A percentile compares a stretch with the other conserved stretches of the same genome.
Evolutionary conservation across 2,113 vertebrate species (phyloP).

Genomic region (Diphyllodes magnificus): DNA sequence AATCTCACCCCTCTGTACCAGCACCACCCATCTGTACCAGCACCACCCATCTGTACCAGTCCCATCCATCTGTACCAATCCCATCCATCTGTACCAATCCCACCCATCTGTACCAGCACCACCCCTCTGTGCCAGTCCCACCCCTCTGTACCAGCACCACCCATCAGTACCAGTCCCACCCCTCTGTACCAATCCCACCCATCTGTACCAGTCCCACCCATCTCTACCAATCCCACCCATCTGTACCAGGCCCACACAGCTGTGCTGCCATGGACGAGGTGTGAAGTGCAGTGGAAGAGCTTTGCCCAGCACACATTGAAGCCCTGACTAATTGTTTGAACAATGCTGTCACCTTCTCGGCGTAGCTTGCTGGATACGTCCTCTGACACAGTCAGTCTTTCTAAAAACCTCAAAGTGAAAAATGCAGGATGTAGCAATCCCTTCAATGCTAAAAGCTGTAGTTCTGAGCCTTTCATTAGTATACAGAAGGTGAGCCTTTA

Average conservation of each 20-base stretch:
- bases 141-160: too few species aligned
- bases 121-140: too few species aligned
- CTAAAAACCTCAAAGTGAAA: conserved; percentile 28
- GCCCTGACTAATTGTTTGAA: background rate
- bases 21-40: too few species aligned
- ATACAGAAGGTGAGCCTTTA: conserved; percentile 56
- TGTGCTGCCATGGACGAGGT: fast-evolving
- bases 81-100: too few species aligned
- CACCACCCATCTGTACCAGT: too few species aligned
- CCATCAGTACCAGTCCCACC: too few species aligned
- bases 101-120: too few species aligned
- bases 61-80: too few species aligned
- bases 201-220: too few species aligned
- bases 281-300: background rate
- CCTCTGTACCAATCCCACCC: too few species aligned
- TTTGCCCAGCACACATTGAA: background rate
- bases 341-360: background rate
- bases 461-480: conserved; percentile 56
- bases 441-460: conserved; percentile 27
- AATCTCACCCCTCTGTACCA: too few species aligned
- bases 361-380: background rate
- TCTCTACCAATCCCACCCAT: background rate
- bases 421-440: conserved; percentile 15
- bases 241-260: background rate
- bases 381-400: conserved; percentile 26